phyloP scores from a whole-genome alignment of 2,113 vertebrate species.

The Neomonachus schauinslandi region DNA sequence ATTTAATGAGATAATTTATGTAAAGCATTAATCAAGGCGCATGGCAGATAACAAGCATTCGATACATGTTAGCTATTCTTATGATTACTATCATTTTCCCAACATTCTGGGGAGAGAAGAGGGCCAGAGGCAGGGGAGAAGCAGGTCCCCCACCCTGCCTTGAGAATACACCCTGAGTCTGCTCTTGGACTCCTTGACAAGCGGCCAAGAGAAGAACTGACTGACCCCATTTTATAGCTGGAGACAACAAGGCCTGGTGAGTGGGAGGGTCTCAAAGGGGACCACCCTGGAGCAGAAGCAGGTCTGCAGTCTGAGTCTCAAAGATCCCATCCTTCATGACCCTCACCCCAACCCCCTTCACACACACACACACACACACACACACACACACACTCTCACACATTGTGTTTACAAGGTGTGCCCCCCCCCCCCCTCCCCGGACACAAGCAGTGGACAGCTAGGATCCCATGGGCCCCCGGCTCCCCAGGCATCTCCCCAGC shows the following conservation, averaged over 20 bases:
- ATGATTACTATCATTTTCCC: not conserved
- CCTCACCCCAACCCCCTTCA: too few species aligned
- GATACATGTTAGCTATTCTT: not conserved
- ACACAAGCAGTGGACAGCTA: not conserved
- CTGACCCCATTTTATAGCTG: not conserved
- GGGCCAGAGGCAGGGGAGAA: not conserved
- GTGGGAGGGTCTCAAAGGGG: not conserved
- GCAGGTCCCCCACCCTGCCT: not conserved
- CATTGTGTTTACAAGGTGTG: not conserved
- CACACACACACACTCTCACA: not conserved
- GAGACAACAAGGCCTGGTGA: not conserved
- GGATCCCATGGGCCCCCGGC: not conserved
- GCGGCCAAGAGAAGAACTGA: not conserved
- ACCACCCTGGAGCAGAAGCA: not conserved
- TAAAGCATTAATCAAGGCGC: not conserved
- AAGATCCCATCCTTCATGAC: accelerated
- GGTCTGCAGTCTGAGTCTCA: not conserved
- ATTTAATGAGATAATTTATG: not conserved
- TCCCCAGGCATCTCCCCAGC: not conserved
- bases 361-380: not conserved
- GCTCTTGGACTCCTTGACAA: not conserved
- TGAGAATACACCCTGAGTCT: too few species aligned
- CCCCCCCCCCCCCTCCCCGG: not conserved
- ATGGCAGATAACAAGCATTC: not conserved
- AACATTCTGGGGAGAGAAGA: not conserved